Evolutionary conservation across 2,113 vertebrate species (phyloP).

Genomic region (Mormoops blainvillei): DNA sequence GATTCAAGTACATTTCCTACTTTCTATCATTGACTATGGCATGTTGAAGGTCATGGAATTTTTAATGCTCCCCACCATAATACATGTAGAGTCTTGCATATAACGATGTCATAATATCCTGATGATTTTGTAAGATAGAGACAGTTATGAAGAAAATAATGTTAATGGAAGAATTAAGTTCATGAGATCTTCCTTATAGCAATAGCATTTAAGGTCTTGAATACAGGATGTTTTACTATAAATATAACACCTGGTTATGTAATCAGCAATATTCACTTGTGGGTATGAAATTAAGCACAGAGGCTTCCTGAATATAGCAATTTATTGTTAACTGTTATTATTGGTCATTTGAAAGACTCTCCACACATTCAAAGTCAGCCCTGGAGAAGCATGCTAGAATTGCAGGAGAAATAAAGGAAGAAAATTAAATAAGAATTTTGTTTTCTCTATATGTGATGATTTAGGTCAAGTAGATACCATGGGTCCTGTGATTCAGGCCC

Average conservation of each 20-base stretch:
- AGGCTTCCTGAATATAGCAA: background rate
- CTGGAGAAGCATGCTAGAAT: background rate
- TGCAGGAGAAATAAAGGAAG: background rate
- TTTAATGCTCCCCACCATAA: background rate
- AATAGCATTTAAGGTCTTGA: background rate
- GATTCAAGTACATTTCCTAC: background rate
- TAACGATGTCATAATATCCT: background rate
- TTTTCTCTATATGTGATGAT: background rate
- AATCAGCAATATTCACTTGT: background rate
- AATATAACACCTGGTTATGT: background rate
- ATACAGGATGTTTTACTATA: background rate
- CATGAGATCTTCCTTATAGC: background rate
- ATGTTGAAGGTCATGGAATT: background rate
- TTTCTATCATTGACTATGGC: background rate
- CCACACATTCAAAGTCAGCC: background rate
- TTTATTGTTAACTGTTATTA: background rate
- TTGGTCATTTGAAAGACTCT: background rate
- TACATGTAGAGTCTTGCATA: background rate
- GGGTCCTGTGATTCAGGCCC: background rate
- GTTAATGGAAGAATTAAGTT: background rate
- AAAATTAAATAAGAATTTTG: background rate
- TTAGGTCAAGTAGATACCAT: background rate
- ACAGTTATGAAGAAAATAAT: conserved; percentile 4
- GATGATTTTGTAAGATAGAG: background rate
- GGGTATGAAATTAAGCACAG: background rate